phyloP scores from a whole-genome alignment of 1,140 invertebrate species.

The Nymphalis io region DNA sequence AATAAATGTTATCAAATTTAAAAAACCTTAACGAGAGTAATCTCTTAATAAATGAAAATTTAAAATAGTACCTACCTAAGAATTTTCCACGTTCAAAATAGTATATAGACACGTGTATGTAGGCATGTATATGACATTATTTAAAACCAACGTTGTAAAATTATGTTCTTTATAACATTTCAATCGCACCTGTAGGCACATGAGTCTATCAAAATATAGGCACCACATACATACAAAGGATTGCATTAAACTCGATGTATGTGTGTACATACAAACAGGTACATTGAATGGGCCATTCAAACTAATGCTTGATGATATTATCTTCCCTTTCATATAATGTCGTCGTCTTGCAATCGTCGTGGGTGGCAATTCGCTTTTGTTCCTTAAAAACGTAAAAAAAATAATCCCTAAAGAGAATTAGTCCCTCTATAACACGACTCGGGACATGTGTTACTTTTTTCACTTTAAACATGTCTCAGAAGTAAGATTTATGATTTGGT shows the following conservation, averaged over 20 bases:
- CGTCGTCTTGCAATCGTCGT: conserved; percentile 57
- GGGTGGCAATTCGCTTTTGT: conserved; percentile 68
- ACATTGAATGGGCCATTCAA: conserved; percentile 44
- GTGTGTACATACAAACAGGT: conserved; percentile 31
- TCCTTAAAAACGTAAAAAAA: conserved; percentile 66
- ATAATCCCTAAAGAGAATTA: conserved; percentile 75
- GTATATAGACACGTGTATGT: no score
- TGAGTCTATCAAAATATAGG: neutral
- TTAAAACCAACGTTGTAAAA: neutral
- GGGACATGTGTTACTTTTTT: conserved; percentile 78
- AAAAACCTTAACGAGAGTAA: no score
- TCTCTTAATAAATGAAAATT: no score
- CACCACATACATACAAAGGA: conserved; percentile 15
- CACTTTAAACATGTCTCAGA: conserved; percentile 67
- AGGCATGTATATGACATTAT: no score
- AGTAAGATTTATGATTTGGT: conserved; percentile 71
- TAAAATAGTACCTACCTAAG: no score
- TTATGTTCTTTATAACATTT: neutral
- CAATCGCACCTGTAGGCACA: neutral
- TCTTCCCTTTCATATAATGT: conserved; percentile 45
- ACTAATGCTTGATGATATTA: conserved; percentile 52
- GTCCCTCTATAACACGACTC: conserved; percentile 74
- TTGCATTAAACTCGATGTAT: conserved; percentile 17
- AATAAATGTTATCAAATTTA: no score
- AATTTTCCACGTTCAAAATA: no score